Base-by-base conservation (phyloP, 2,113 vertebrate genomes). In the Eupsittula cactorum region DNA sequence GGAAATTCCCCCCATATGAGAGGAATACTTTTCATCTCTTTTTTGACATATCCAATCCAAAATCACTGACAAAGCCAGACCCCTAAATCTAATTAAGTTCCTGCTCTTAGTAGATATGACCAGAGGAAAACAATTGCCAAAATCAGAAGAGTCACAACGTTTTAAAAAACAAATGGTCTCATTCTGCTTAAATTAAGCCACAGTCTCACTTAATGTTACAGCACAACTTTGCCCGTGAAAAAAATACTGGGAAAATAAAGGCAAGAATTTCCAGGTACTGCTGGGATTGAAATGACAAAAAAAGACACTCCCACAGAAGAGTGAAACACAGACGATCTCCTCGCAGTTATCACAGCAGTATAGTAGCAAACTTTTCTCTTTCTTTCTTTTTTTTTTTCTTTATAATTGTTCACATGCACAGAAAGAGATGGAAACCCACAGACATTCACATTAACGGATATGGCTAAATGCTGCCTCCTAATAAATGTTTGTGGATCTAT, bases 251-350 rank as follows among this genome's bases (percentile, higher is more conserved):
- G 24, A 80, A 83, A 77, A 77, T n/a, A 90, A 60, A 69, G 13
- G 24, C 20, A 83, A 82, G 35, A 79, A 65, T 79, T 82, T 82
- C 31, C 39, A 82, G 49, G 31, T 18, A 39, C 13, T 73, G 16
- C 4, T 60, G 24, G 21, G 33, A 73, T 19, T 39, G 16, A 18
- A 47, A 17, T 41, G 46, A 63, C 1, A 7, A 41, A 92, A 68
- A 73, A 37, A 79, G 35, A 70, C 6, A n/a, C 3, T 33, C 11
- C 69, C 86, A 87, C 13, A 53, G 19, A 69, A 49, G 8, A 1
- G 1, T 27, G 42, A 86, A 93, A 57, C 27, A 53, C 7, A 83
- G 52, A 76, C 0, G 2, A 1, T 0, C 3, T 60, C 39, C 31
- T 92, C 4, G 2, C 37, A 77, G 18, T 50, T 63, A 37, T 27